Percentiles rank a stretch among this genome's conserved stretches.
These are phyloP conservation scores for Dynastes grantii DNA, from an alignment of 2,888 invertebrate genomes.

Conservation along the genomic window DNA sequence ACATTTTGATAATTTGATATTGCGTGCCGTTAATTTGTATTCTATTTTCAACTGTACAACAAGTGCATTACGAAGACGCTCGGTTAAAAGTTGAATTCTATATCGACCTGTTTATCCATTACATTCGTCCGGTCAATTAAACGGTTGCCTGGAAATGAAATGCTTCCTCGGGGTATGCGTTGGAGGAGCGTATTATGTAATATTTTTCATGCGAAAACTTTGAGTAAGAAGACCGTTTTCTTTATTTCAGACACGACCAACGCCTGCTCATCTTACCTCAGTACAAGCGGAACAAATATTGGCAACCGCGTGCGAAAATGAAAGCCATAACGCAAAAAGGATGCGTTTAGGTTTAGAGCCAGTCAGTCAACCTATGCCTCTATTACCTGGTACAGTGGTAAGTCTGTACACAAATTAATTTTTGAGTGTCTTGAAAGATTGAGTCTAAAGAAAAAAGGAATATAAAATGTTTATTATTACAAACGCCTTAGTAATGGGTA, in stretches of 20 bases:
- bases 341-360: constrained; percentile 97
- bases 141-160: constrained; percentile 36
- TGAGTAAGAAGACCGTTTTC: background rate
- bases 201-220: too few species aligned
- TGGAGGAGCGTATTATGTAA: background rate
- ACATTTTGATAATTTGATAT: too few species aligned
- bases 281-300: constrained; percentile 97
- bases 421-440: constrained; percentile 3
- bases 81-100: constrained; percentile 1
- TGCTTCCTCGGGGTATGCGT: constrained; percentile 7
- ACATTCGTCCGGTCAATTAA: constrained; percentile 29
- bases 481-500: background rate
- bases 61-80: background rate
- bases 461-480: background rate
- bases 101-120: constrained; percentile 37
- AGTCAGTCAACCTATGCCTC: constrained; percentile 91
- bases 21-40: background rate
- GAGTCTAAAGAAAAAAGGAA: background rate
- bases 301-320: constrained; percentile 97
- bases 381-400: constrained; percentile 79
- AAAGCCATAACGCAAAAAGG: constrained; percentile 96
- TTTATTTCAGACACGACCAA: constrained; percentile 85
- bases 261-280: constrained; percentile 96
- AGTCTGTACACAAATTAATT: constrained; percentile 61
- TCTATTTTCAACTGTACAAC: background rate